Evolutionary conservation across 2,797 vertebrate species (phyloP), one percentile per base, ranked within the genome.

Genomic region (Pseudomugil tenellus): DNA sequence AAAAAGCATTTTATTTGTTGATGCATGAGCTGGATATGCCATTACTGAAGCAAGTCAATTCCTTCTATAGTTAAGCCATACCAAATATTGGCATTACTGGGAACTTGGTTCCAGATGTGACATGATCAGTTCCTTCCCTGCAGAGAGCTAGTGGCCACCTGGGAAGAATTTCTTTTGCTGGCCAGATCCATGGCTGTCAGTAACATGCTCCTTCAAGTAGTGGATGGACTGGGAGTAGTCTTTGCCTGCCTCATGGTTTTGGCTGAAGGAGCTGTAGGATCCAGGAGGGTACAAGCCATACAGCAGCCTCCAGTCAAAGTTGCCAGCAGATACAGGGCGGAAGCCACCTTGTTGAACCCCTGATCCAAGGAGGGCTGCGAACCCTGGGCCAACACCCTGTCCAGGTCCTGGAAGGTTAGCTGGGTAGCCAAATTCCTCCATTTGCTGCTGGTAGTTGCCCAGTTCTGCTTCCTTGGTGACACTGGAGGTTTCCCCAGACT

Each of bases 371-470:
- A 19, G 6, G 4, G 14, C 17, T 17, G 5, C 9, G 2, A 52
- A 6, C 19, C 55, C 3, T 13, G 19, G 54, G 1, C 31, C 43
- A 31, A 51, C 5, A 12, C 55, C 3, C 9, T 28, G 55, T 2
- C 32, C 32, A 53, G 56, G n/a, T 2, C 34, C 56, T n/a, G 13
- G 1, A n/a, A 12, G 2, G 16, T 49, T 13, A 60, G 66, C n/a
- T 19, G 57, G 57, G 3, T 59, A 68, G 21, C 57, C 57, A 32
- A 68, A 32, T 5, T 32, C 55, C 9, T 67, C 48, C 0, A 1
- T 68, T 4, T 31, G 48, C n/a, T 68, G 57, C 26, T 60, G 26
- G 48, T 41, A 68, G 19, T 43, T 68, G 0, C 66, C 57, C 11
- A 32, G 9, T 23, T 60, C 48, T 9, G 19, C 48, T 52, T 63